Base-by-base conservation (phyloP, 1,140 invertebrate species). In the Calephelis nemesis region DNA sequence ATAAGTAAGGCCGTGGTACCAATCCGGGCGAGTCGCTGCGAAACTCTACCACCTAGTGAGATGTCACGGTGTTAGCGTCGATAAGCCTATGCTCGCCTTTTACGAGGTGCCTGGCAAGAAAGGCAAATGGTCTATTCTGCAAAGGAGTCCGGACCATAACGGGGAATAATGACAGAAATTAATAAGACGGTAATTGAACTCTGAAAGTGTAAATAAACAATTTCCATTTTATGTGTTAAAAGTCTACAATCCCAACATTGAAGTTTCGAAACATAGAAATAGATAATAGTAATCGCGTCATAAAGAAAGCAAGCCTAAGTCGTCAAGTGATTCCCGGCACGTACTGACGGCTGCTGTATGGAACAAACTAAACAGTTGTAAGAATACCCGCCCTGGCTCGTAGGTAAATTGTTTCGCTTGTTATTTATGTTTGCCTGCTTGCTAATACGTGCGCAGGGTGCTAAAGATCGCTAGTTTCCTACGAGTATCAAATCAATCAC, bases 311-410 rank as follows among this genome's bases (percentile, higher is more conserved):
- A 15, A 30, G 62, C 13, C 10, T 19, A 13, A 47, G 10, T 58
- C 9, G 19, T 45, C 54, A 49, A 58, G 50, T 58, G 72, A 87
- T 87, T 85, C 84, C 67, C 40, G 65, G 77, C 85, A 88, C 85
- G 85, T 88, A 79, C 68, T 69, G 60, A 64, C 72, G 52, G 52
- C 52, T 79, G 77, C 83, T 85, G 81, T 85, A 88, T 85, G 82
- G 83, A 85, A 85, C 85, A 84, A 88, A 86, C 83, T 85, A 85
- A 86, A 86, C 85, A 86, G 81, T 77, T 85, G 82, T 88, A 88
- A 88, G 84, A 88, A 88, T 86, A 85, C 78, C 83, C 83, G 80
- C 82, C 78, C 70, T 74, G 8, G 74, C 74, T 82, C 68, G 85
- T 88, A 88, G 85, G 85, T 88, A 88, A 88, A 88, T 86, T 88